phyloP scores from a whole-genome alignment of 2,888 invertebrate species.

The Trissolcus brochymenae region DNA sequence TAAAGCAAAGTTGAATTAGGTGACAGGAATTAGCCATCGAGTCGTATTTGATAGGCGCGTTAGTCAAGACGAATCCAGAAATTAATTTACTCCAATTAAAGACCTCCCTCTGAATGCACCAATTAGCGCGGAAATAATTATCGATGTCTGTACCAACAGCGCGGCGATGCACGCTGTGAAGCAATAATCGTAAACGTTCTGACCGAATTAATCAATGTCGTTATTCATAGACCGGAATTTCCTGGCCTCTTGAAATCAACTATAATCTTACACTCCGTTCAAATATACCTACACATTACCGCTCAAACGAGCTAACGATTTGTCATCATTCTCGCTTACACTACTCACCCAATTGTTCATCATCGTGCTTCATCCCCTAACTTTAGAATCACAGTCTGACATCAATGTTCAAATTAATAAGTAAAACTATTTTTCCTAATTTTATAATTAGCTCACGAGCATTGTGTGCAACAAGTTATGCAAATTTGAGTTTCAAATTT shows the following conservation, averaged over 20 bases:
- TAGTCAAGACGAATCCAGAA: constrained; percentile 62
- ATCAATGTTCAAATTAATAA: too few species aligned
- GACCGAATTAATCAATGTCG: constrained; percentile 48
- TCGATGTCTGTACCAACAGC: constrained; percentile 58
- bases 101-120: constrained; percentile 63
- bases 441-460: too few species aligned
- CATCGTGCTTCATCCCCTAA: background rate
- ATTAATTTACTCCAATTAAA: constrained; percentile 72
- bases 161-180: constrained; percentile 42
- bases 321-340: constrained; percentile 32
- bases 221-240: constrained; percentile 50
- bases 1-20: constrained; percentile 39
- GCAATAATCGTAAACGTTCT: constrained; percentile 49
- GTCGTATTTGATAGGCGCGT: constrained; percentile 56
- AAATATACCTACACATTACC: constrained; percentile 33
- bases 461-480: background rate
- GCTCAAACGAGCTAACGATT: constrained; percentile 36
- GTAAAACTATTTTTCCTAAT: too few species aligned
- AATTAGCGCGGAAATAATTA: constrained; percentile 73
- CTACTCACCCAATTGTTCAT: constrained; percentile 22
- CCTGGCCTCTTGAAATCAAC: constrained; percentile 43
- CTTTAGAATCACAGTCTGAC: background rate
- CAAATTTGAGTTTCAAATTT: background rate
- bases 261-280: constrained; percentile 18
- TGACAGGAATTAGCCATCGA: constrained; percentile 21